These are phyloP conservation scores for Ochotona princeps DNA, from an alignment of 2,113 vertebrate genomes.

Conservation along the genomic window DNA sequence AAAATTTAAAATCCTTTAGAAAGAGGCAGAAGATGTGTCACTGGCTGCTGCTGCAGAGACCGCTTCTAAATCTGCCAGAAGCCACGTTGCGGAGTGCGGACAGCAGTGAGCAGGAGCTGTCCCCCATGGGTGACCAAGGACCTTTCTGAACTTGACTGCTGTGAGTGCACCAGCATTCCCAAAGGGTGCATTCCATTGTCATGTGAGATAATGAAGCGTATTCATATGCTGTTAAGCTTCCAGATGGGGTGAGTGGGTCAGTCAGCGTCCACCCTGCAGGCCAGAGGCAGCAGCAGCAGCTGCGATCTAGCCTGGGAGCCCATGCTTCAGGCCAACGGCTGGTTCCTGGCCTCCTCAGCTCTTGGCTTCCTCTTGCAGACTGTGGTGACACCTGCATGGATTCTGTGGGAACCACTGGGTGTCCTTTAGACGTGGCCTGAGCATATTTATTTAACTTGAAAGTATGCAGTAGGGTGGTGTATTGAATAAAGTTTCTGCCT, in stretches of 20 bases:
- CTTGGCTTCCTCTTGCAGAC: not conserved
- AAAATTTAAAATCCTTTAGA: not conserved
- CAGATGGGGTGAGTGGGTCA: constrained; percentile 45
- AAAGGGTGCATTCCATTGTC: constrained; percentile 70
- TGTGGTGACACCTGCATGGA: not conserved
- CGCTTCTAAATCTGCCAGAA: constrained; percentile 72
- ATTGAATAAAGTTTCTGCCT: too few species aligned
- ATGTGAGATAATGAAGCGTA: constrained; percentile 74
- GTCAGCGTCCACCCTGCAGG: not conserved
- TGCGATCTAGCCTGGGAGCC: not conserved
- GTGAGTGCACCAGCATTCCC: constrained; percentile 66
- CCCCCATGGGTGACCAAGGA: constrained; percentile 79
- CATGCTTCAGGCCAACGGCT: fast-evolving
- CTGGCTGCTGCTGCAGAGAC: constrained; percentile 18
- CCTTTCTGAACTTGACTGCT: constrained; percentile 79
- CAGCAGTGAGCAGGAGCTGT: constrained; percentile 67
- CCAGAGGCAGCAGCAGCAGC: not conserved
- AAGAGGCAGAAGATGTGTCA: not conserved
- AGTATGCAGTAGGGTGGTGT: too few species aligned
- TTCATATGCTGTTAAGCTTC: constrained; percentile 76
- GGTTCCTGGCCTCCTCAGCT: not conserved
- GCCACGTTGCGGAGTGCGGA: constrained; percentile 65
- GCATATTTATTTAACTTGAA: not conserved
- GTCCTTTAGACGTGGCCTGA: not conserved
- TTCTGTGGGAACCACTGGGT: not conserved